Base-by-base conservation (phyloP, 2,888 invertebrate species). In the Hyppa rectilinea region DNA sequence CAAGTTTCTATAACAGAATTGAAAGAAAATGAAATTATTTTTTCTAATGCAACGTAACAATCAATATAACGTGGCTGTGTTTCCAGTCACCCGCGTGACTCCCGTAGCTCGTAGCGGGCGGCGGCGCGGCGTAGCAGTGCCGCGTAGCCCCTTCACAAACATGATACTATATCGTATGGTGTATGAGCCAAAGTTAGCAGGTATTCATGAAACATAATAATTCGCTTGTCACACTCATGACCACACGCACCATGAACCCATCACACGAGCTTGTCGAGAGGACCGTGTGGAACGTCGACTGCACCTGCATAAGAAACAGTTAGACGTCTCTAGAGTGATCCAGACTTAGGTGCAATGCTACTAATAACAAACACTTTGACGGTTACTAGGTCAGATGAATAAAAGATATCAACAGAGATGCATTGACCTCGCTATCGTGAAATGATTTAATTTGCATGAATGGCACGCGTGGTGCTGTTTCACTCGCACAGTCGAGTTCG, bases 391-490 rank as follows among this genome's bases (percentile, higher is more conserved):
- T 47, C 56, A 47, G 2, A 31, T 45, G 55, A 76, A 52, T 43
- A 26, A 77, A 34, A 40, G 12, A 50, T 58, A 34, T 43, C 23
- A 61, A 40, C 52, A 29, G 50, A 45, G 29, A 62, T 62, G 34
- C 58, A 53, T 7, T 40, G 47, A 59, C 43, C 47, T 38, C 34
- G 34, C 7, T 23, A 43, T 38, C 23, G 31, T 58, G 36, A 20
- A 20, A 34, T 55, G 34, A 59, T 59, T 53, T 52, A 53, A 55
- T 59, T 31, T 2, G 23, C 43, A 38, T 49, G 23, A 14, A 12
- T 3, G 4, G 14, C 5, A 49, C 31, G 62, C 63, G 72, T 59
- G 75, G 66, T 75, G 66, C 55, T 56, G 20, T 75, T 75, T 75
- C 66, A 29, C 49, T 75, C 75, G 10, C 34, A 50, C 29, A 43